Evolutionary conservation across 2,797 vertebrate genomes (phyloP).

Genomic region (Silurus lanzhouensis): DNA sequence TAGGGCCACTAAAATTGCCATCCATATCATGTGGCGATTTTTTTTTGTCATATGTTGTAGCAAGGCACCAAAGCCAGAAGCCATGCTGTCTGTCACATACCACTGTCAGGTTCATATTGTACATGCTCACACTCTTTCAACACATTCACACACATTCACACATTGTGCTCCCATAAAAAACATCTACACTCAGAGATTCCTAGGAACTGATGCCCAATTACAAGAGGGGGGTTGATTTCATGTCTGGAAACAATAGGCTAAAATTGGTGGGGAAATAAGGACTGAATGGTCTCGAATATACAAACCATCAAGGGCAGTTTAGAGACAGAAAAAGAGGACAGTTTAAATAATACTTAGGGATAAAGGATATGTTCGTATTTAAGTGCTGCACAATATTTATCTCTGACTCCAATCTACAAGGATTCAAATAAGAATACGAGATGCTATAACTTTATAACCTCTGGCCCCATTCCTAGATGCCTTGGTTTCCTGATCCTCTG

Average conservation of each 20-base stretch:
- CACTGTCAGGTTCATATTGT: conserved; percentile 45
- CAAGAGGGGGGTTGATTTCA: conserved; percentile 72
- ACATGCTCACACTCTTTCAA: conserved; percentile 51
- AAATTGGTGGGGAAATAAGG: conserved; percentile 65
- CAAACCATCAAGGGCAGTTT: conserved; percentile 57
- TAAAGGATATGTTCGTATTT: not conserved
- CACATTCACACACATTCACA: conserved; percentile 56
- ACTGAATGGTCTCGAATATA: conserved; percentile 61
- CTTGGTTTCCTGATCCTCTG: conserved; percentile 29
- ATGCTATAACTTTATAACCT: conserved; percentile 20
- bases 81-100: conserved; percentile 79
- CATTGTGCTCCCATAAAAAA: conserved; percentile 35
- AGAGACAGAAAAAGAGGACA: conserved; percentile 7
- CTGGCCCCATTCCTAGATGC: conserved; percentile 20
- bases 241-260: conserved; percentile 56
- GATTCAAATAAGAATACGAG: conserved; percentile 5
- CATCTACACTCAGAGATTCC: conserved; percentile 61
- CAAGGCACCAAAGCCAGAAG: conserved; percentile 97
- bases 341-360: conserved; percentile 1
- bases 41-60: conserved; percentile 85
- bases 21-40: conserved; percentile 94
- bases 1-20: conserved; percentile 99
- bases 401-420: conserved; percentile 23
- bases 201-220: conserved; percentile 79
- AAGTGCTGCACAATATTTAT: conserved; percentile 33